A percentile compares a stretch with the other conserved stretches of the same genome.
Evolutionary conservation across 2,113 vertebrate species (phyloP).

Genomic region (Mormyrus iriodes): DNA sequence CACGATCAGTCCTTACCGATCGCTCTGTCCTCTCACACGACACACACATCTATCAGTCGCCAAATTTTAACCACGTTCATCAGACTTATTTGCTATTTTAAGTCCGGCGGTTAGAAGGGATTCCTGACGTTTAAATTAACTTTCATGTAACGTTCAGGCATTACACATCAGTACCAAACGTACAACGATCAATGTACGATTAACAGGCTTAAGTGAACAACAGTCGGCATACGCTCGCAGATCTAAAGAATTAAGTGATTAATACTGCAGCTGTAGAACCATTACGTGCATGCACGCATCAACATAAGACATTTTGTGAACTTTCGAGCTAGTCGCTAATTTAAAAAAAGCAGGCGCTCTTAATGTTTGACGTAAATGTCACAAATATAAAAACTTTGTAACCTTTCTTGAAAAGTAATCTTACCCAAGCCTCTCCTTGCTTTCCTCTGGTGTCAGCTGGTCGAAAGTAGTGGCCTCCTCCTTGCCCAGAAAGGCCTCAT

Average conservation of each 20-base stretch:
- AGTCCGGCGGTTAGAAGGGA: not conserved
- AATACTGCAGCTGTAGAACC: too few species aligned
- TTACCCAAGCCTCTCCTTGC: slow-evolving; percentile 83
- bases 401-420: slow-evolving; percentile 25
- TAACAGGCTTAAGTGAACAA: too few species aligned
- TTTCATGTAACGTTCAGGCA: not conserved
- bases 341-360: not conserved
- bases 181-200: too few species aligned
- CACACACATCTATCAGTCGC: not conserved
- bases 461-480: slow-evolving; percentile 92
- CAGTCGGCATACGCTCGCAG: too few species aligned
- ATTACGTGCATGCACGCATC: too few species aligned
- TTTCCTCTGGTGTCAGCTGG: slow-evolving; percentile 87
- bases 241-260: too few species aligned
- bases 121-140: not conserved
- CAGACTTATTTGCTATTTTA: not conserved
- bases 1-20: not conserved
- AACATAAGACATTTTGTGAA: not conserved
- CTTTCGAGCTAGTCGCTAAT: not conserved
- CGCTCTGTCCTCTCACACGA: not conserved
- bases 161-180: too few species aligned
- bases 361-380: not conserved
- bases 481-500: slow-evolving; percentile 92
- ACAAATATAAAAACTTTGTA: not conserved
- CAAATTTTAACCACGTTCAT: not conserved